Conservation (phyloP, 1,140 invertebrate genomes). For the Galendromus occidentalis region DNA sequence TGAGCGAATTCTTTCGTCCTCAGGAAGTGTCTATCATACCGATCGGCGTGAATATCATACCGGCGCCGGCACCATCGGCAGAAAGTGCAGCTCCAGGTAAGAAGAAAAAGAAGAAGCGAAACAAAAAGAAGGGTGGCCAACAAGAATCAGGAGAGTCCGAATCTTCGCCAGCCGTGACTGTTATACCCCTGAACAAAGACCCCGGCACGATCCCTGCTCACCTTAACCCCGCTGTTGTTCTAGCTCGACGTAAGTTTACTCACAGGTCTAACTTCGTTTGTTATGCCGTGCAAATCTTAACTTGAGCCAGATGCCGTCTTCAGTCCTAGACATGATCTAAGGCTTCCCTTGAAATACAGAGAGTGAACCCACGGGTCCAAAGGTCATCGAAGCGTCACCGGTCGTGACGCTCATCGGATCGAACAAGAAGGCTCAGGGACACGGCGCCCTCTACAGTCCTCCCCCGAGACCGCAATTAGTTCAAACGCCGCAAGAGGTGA, state of each 20-base stretch:
- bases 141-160: not conserved
- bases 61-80: not conserved
- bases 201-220: not conserved
- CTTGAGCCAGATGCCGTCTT: not conserved
- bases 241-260: not conserved
- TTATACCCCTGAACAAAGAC: not conserved
- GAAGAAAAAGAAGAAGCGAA: slow-evolving; percentile 6
- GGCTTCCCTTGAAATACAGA: not conserved
- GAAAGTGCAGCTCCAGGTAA: not conserved
- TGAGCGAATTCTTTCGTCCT: too few species aligned
- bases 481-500: not conserved
- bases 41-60: not conserved
- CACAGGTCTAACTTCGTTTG: too few species aligned
- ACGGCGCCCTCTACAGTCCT: not conserved
- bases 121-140: not conserved
- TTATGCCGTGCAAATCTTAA: too few species aligned
- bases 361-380: not conserved
- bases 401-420: not conserved
- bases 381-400: not conserved
- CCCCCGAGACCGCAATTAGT: not conserved
- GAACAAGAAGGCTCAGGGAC: not conserved
- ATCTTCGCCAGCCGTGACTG: not conserved
- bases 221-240: slow-evolving; percentile 4
- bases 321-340: not conserved
- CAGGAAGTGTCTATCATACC: slow-evolving; percentile 6